Evolutionary conservation across 1,140 invertebrate species (phyloP).

Genomic region (Daktulosphaira vitifoliae): DNA sequence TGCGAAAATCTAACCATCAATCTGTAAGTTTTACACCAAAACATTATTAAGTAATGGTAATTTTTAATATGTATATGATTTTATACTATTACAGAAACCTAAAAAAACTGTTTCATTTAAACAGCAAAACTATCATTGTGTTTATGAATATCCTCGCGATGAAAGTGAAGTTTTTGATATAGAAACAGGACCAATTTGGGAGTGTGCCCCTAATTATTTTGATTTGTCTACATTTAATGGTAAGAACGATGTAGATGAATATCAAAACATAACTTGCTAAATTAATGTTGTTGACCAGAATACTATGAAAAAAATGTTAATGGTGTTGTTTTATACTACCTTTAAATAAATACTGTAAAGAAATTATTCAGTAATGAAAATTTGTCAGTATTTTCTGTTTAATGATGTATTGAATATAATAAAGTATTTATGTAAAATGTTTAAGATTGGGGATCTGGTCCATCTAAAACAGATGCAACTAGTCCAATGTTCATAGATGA

Average conservation of each 20-base stretch:
- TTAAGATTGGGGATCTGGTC: constrained; percentile 20
- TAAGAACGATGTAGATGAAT: too few relatives aligned
- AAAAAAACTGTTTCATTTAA: constrained; percentile 66
- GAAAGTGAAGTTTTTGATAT: constrained; percentile 37
- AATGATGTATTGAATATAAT: too few relatives aligned
- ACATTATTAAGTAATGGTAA: too few relatives aligned
- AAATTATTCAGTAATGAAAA: too few relatives aligned
- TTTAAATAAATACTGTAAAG: too few relatives aligned
- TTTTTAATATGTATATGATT: constrained; percentile 4
- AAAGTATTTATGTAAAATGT: too few relatives aligned
- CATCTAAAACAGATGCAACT: constrained; percentile 11
- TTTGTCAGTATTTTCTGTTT: background rate
- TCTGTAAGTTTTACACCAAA: background rate
- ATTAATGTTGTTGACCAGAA: too few relatives aligned
- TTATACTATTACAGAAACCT: constrained; percentile 44
- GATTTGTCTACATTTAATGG: constrained; percentile 21
- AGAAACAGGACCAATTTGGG: constrained; percentile 25
- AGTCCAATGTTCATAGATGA: constrained; percentile 7
- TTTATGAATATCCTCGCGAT: constrained; percentile 72
- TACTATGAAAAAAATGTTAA: background rate
- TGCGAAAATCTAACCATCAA: constrained; percentile 48
- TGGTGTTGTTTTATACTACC: background rate
- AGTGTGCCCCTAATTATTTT: constrained; percentile 17
- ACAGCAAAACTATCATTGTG: constrained; percentile 69
- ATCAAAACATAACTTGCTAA: too few relatives aligned